Base-by-base conservation (phyloP, 2,888 invertebrate species). In the Ceratothoa steindachneri region DNA sequence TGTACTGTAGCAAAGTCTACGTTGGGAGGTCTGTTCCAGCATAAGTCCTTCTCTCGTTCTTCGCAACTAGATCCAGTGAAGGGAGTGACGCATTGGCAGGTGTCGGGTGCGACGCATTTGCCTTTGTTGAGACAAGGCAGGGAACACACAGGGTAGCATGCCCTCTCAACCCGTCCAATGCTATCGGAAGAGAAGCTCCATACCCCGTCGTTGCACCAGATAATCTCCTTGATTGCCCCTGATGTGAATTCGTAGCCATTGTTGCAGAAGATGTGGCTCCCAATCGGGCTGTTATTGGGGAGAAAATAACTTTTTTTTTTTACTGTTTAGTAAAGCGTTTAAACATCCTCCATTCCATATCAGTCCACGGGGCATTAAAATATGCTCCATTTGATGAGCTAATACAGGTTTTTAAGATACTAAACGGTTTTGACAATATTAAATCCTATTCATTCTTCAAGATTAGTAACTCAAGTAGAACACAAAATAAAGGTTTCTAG, bases 121-220 rank as follows among this genome's bases (percentile, higher is more conserved):
- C 93, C 94, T 71, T 93, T 93, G 85, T 94, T 93, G 82, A 91
- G 87, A 84, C 94, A 94, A 0, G 89, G 89, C 78, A 90, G 89
- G 81, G 88, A 88, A 84, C 94, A 94, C 73, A 91, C 87, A 69
- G 93, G 70, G 4, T 24, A 55, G 28, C 74, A 74, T 4, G 31
- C 60, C 19, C 41, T 64, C 19, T 15, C 19, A 9, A 29, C 3
- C 15, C 22, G 22, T 12, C 30, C 27, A 7, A 64, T 70, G 60
- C 30, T 60, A 27, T 60, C 28, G 7, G 70, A 60, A 30, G 55
- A 15, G n/a, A 70, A 30, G 22, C 30, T 60, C 70, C 70, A 70
- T 30, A 31, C 60, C 4, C 64, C 70, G 22, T 60, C 64, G 12
- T 64, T 70, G 70, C 70, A 70, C 70, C 70, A 70, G 29, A 70